phyloP scores from a whole-genome alignment of 1,140 invertebrate genomes.

The Meloidogyne chitwoodi region DNA sequence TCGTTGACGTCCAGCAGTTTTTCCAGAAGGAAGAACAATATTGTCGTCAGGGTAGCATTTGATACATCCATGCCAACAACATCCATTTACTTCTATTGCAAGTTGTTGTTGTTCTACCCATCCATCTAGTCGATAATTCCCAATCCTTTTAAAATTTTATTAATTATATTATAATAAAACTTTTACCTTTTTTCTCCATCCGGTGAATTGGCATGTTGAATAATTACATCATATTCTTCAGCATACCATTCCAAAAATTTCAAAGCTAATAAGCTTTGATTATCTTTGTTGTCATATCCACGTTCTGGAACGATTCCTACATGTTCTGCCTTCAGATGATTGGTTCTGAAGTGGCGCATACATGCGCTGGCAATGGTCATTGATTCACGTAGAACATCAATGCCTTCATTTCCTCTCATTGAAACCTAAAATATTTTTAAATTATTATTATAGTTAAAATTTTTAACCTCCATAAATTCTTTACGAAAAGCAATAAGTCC shows the following conservation, averaged over 20 bases:
- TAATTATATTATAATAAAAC: not conserved
- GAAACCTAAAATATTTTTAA: not conserved
- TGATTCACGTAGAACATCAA: not conserved
- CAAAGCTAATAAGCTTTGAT: not conserved
- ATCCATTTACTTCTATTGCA: not conserved
- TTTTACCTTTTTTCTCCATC: not conserved
- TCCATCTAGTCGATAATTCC: slow-evolving; percentile 2
- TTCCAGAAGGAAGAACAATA: not conserved
- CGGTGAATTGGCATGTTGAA: not conserved
- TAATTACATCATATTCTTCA: not conserved
- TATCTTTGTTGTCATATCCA: not conserved
- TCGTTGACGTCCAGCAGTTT: not conserved
- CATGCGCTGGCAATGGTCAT: slow-evolving; percentile 5
- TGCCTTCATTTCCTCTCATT: not conserved
- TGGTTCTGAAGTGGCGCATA: not conserved
- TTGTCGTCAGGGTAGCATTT: not conserved
- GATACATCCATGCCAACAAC: slow-evolving; percentile 1
- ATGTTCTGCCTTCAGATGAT: not conserved
- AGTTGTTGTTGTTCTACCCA: not conserved
- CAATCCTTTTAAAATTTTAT: not conserved
- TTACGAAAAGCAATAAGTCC: not conserved
- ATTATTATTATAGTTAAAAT: too few relatives aligned
- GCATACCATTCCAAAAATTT: slow-evolving; percentile 3
- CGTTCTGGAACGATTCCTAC: not conserved
- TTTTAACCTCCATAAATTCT: not conserved